These are phyloP conservation scores for Thymelicus lineola DNA, from an alignment of 2,888 invertebrate genomes.

Conservation along the genomic window DNA sequence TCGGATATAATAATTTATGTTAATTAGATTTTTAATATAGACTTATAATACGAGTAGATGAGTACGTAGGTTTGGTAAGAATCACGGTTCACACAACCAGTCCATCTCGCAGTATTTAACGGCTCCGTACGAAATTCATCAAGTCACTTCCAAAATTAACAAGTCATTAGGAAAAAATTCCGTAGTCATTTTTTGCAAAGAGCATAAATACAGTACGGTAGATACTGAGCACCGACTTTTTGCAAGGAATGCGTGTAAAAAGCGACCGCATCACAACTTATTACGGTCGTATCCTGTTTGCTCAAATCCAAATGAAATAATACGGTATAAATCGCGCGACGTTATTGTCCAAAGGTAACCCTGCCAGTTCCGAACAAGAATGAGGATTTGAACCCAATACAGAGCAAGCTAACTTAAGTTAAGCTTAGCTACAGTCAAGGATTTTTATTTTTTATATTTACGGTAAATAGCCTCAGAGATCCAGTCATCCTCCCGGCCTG, in stretches of 20 bases:
- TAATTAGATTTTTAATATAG: not conserved
- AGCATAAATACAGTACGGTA: conserved; percentile 70
- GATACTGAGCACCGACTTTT: conserved; percentile 73
- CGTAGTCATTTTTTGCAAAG: conserved; percentile 70
- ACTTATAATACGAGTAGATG: not conserved
- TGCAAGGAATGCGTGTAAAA: conserved; percentile 80
- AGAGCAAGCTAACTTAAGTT: not conserved
- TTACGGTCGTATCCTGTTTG: conserved; percentile 68
- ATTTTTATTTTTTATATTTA: conserved; percentile 59
- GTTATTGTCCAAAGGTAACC: conserved; percentile 24
- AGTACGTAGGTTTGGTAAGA: not conserved
- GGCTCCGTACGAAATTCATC: conserved; percentile 68
- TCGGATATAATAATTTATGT: not conserved
- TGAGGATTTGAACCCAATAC: conserved; percentile 6
- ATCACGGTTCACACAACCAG: conserved; percentile 2
- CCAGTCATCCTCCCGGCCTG: conserved; percentile 71
- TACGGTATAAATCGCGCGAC: conserved; percentile 27
- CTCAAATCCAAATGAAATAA: conserved; percentile 59
- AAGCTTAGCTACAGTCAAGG: not conserved
- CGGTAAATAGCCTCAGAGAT: conserved; percentile 72
- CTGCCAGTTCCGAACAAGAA: conserved; percentile 14
- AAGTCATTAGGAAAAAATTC: conserved; percentile 78
- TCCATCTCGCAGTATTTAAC: conserved; percentile 57
- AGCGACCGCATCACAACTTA: conserved; percentile 60
- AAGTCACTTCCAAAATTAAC: conserved; percentile 72